Evolutionary conservation across 2,888 invertebrate genomes (phyloP).

Genomic region (Silvanus unidentatus): DNA sequence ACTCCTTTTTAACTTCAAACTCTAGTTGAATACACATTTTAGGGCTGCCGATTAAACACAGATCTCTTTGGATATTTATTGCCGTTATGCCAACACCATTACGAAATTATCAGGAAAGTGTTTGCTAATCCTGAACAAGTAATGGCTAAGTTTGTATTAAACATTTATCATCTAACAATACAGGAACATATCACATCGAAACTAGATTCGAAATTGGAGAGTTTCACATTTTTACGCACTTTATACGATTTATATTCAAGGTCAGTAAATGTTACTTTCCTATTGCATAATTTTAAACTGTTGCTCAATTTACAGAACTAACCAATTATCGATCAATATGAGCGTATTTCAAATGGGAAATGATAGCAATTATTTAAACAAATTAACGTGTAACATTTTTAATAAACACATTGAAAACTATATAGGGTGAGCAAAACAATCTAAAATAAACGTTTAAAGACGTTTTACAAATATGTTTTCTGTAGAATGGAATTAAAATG

Average conservation of each 20-base stretch:
- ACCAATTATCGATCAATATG: slow-evolving; percentile 67
- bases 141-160: slow-evolving; percentile 95
- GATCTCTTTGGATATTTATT: slow-evolving; percentile 89
- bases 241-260: slow-evolving; percentile 86
- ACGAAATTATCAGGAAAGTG: slow-evolving; percentile 78
- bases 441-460: too few species aligned
- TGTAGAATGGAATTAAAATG: slow-evolving; percentile 65
- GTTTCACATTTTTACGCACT: slow-evolving; percentile 82
- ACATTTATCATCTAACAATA: slow-evolving; percentile 87
- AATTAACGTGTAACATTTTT: slow-evolving; percentile 75
- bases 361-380: slow-evolving; percentile 71
- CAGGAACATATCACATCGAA: slow-evolving; percentile 80
- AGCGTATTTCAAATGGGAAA: slow-evolving; percentile 70
- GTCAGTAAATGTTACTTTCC: slow-evolving; percentile 48
- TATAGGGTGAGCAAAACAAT: slow-evolving; percentile 63
- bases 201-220: slow-evolving; percentile 72
- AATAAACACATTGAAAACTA: slow-evolving; percentile 73
- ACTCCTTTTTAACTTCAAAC: background rate
- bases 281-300: slow-evolving; percentile 1
- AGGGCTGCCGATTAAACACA: slow-evolving; percentile 76
- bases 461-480: slow-evolving; percentile 19
- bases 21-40: slow-evolving; percentile 48
- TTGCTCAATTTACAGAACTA: slow-evolving; percentile 53
- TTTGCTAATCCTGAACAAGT: slow-evolving; percentile 95
- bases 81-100: slow-evolving; percentile 82